Evolutionary conservation across 1,140 invertebrate genomes (phyloP), one percentile per base, ranked within the genome.

Genomic region (Lerema accius): DNA sequence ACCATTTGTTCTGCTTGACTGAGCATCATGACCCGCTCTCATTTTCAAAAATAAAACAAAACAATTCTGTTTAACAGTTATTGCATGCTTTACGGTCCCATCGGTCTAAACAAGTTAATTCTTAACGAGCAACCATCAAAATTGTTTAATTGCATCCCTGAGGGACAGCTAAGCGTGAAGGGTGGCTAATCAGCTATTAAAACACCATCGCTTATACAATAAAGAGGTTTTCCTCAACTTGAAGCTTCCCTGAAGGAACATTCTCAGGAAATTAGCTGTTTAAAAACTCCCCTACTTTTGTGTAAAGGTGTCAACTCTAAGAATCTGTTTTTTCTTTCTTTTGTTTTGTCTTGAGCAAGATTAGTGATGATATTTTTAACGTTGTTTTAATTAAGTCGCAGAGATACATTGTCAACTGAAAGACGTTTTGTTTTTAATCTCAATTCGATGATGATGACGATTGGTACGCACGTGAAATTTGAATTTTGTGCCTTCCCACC

Each of bases 81-180:
- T 63, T 61, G 17, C 55, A 58, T 61, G 40, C 60, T 73, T 69
- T 71, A 74, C 48, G 65, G 67, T 69, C 69, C 62, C 64, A 72
- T 61, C 26, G 73, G 72, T 82, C 79, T 80, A 82, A 82, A 78
- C 73, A 78, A 80, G 73, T 85, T 82, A 85, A 85, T 88, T 86
- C 82, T 81, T 81, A 86, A 83, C 74, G 81, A 80, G 76, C 59
- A 58, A 69, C 76, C 80, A 75, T 86, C 80, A 86, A 83, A 84
- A 82, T 81, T 78, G 76, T 84, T 85, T 86, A 86, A 89, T 86
- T 87, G 79, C 79, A 72, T 84, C 79, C 80, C 77, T 56, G 17
- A 78, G 80, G 78, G 71, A 74, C 69, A 73, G 71, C 75, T 78
- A 73, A 76, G 64, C 76, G 71, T 78, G 65, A 78, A 62, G 69